Evolutionary conservation across 53 echinoderm and acorn worm species (phyloP), one percentile per base, ranked within the genome.

Genomic region (Temnopleurus reevesii): DNA sequence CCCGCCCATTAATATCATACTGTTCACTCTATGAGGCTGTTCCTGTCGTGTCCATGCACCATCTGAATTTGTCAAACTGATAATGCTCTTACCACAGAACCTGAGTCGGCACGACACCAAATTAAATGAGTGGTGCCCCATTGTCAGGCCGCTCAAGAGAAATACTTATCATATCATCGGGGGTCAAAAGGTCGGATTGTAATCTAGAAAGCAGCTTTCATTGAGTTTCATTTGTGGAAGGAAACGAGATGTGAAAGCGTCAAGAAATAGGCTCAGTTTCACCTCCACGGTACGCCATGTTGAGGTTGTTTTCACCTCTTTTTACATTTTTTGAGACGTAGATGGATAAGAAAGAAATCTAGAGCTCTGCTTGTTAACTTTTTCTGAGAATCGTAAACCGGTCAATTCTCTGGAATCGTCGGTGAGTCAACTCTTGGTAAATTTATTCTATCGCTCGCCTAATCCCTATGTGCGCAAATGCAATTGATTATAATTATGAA

Each of bases 111-210:
- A 49, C 15, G 79, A 79, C 41, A 79, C 79, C 51, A 79, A 79
- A 79, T 79, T 49, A 79, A 49, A 49, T 79, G 46, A 79, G 47
- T 49, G 49, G 8, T 79, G 28, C 46, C 46, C 79, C 49, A 79
- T 79, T 79, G 79, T 79, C 29, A 79, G 77, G 79, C 49, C 10
- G 28, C 18, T 26, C 25, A 26, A 49, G 79, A 46, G 46, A 79
- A 79, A 79, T 79, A 79, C 49, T 79, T 79, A 79, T 49, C 79
- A 49, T 79, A 79, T 79, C 79, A 79, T 28, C 15, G 12, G 18
- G 18, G 79, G 79, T 79, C 79, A 79, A 79, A 79, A 49, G 79
- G 79, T 49, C 79, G 7, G 1, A 5, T 13, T 13, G 49, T 27
- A 79, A 79, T 79, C 46, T 79, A 46, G 21, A 38, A 71, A 71